Evolutionary conservation across 2,797 vertebrate species (phyloP).

Genomic region (Okamejei kenojei): DNA sequence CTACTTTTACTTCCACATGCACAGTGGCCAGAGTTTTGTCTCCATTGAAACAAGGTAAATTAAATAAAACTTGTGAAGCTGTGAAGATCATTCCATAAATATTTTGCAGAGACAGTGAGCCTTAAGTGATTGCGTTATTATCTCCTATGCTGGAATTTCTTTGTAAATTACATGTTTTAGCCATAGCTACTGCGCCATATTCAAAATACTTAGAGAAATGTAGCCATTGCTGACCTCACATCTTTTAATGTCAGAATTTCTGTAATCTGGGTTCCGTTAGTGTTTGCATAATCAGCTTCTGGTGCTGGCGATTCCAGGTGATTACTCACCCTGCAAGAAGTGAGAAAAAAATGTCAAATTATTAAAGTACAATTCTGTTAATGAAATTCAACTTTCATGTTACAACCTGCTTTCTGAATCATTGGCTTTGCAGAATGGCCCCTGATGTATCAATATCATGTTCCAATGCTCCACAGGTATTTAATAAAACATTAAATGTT

Average conservation of each 20-base stretch:
- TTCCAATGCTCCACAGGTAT: neutral
- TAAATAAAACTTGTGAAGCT: neutral
- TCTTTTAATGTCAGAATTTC: neutral
- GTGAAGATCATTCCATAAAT: neutral
- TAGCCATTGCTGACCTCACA: constrained; percentile 9
- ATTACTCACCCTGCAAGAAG: neutral
- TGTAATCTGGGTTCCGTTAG: neutral
- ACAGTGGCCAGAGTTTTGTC: neutral
- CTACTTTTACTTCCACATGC: neutral
- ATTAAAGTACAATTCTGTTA: neutral
- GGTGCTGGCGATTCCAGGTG: neutral
- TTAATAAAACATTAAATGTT: neutral
- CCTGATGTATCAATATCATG: neutral
- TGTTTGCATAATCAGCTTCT: neutral
- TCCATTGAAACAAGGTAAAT: neutral
- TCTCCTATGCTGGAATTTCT: neutral
- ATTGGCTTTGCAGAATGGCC: neutral
- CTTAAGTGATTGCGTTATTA: neutral
- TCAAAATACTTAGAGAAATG: neutral
- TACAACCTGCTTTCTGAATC: neutral
- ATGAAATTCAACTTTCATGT: neutral
- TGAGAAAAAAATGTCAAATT: neutral
- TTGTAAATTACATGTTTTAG: neutral
- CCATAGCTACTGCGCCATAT: too few species aligned
- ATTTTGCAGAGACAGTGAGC: neutral